These are phyloP conservation scores for Clarias platycephalus DNA, from an alignment of 2,797 vertebrate species.

Conservation along the genomic window DNA sequence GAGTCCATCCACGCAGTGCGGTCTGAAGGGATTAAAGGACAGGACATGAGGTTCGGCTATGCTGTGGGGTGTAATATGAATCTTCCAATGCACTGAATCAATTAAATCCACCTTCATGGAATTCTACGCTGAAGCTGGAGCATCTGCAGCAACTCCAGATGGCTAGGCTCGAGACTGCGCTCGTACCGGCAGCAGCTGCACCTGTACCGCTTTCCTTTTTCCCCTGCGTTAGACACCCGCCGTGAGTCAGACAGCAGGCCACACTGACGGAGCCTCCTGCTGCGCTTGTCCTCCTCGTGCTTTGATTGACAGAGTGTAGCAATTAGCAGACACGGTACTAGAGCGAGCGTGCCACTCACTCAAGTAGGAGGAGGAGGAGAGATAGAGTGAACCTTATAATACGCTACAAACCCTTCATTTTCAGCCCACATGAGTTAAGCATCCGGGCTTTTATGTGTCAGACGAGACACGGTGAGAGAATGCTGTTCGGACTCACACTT, in stretches of 20 bases:
- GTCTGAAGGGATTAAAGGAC: background rate
- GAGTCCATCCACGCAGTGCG: background rate
- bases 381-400: background rate
- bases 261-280: conserved; percentile 12
- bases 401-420: background rate
- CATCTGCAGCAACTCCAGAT: conserved; percentile 8
- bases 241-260: conserved; percentile 21
- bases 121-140: background rate
- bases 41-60: background rate
- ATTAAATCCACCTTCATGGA: background rate
- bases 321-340: conserved; percentile 28
- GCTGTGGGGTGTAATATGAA: background rate
- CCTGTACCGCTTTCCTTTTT: background rate
- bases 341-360: background rate
- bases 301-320: conserved; percentile 36
- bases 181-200: background rate
- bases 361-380: background rate
- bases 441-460: background rate
- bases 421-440: background rate
- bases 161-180: background rate
- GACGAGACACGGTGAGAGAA: background rate
- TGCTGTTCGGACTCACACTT: background rate
- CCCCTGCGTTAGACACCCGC: background rate
- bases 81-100: background rate
- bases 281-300: background rate